Percentiles rank a stretch among this genome's conserved stretches.
Conservation (phyloP, 2,797 vertebrate genomes). For the Sebastes nivosus region DNA sequence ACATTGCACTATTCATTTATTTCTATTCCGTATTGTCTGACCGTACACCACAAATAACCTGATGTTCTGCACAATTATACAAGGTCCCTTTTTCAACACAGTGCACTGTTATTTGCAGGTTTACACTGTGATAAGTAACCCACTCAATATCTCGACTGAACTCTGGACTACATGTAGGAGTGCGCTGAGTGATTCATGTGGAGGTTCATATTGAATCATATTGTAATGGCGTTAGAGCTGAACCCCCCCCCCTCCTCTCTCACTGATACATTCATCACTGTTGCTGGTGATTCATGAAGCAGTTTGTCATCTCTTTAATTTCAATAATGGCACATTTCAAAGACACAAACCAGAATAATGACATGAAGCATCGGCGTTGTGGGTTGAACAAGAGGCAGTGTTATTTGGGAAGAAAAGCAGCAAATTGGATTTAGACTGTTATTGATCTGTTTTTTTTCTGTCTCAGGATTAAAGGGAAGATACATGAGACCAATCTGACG, state of each 20-base stretch:
- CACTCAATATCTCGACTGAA: constrained; percentile 11
- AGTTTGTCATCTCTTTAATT: constrained; percentile 34
- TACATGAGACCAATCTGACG: constrained; percentile 96
- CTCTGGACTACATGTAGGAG: constrained; percentile 27
- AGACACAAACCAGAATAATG: constrained; percentile 32
- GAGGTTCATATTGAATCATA: constrained; percentile 49
- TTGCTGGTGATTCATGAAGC: constrained; percentile 28
- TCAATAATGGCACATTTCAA: constrained; percentile 35
- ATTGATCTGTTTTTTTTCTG: constrained; percentile 57
- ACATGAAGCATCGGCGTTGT: background rate
- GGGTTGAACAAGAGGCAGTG: constrained; percentile 9
- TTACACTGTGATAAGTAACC: background rate
- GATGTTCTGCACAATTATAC: background rate
- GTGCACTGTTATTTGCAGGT: background rate
- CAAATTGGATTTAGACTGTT: constrained; percentile 32
- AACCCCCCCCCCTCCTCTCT: background rate
- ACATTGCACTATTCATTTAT: background rate
- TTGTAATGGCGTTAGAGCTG: constrained; percentile 27
- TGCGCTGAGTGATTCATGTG: constrained; percentile 51
- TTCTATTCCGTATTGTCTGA: background rate
- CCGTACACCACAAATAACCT: background rate
- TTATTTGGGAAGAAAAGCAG: constrained; percentile 18
- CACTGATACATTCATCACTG: constrained; percentile 15
- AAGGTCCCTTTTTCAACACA: background rate
- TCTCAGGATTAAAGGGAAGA: constrained; percentile 95